Base-by-base conservation (phyloP, 92 coral and sea anemone genomes). In the Palythoa grandis region DNA sequence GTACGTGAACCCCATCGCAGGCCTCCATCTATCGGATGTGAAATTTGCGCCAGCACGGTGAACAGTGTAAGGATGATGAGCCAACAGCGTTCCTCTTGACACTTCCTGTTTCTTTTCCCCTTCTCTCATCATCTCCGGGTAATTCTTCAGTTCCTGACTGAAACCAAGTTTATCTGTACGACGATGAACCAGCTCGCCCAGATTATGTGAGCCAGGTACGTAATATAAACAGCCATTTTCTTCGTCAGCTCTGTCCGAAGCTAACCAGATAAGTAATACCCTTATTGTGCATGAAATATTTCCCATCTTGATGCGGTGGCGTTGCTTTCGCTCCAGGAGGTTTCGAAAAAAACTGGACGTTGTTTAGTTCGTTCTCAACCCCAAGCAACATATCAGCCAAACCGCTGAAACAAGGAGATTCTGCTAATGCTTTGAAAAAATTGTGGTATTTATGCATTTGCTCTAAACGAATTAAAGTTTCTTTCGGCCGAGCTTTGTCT, bases 391-490 rank as follows among this genome's bases (percentile, higher is more conserved):
- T 22, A 52, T 82, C 86, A 22, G 78, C 86, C 22, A 69, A 53
- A 12, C 65, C 86, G 14, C 68, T 82, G 19, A 82, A 69, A 70
- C 23, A 65, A 19, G 86, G 47, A 16, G 86, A 82, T 47, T 82
- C 22, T 24, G 86, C 74, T 25, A 82, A 69, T 13, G 61, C 86
- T 20, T 82, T 82, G 86, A 82, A 82, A 50, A 82, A 69, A 24
- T 82, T 77, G 16, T 69, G 56, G 47, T 82, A 54, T 11, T 65
- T 82, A 43, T 82, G 78, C 78, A 82, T 82, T 16, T 69, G 72
- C 29, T 82, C 86, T 43, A 82, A 69, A 25, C 86, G 86, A 60
- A 82, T 69, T 22, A 82, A 20, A 12, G 86, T 82, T 43, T 82
- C 86, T 43, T 50, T 69, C 11, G 86, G 86, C 3, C 38, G 37